These are phyloP conservation scores for Cotesia glomerata DNA, from an alignment of 1,140 invertebrate genomes.

Conservation along the genomic window DNA sequence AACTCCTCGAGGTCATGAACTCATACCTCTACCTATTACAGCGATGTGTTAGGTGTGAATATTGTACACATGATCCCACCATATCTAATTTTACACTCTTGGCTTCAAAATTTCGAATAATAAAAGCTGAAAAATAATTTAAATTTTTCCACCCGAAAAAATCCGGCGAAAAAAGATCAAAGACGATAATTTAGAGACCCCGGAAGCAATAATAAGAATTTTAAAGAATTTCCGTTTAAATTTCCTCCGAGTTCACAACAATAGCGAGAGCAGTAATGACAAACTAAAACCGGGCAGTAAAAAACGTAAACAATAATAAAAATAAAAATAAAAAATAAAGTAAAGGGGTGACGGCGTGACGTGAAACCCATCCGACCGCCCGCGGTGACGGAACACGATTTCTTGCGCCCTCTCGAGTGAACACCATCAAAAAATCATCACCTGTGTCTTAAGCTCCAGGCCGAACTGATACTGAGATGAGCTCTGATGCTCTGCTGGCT, in stretches of 20 bases:
- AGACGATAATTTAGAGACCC: constrained; percentile 46
- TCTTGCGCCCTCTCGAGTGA: neutral
- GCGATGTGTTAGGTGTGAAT: neutral
- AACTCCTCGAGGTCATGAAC: constrained; percentile 32
- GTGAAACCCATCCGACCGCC: constrained; percentile 3
- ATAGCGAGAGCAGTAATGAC: neutral
- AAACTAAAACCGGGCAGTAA: neutral
- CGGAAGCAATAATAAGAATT: constrained; percentile 48
- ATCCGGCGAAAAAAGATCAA: constrained; percentile 32
- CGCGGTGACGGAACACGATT: constrained; percentile 10
- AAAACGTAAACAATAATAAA: neutral
- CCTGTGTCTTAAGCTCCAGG: constrained; percentile 3
- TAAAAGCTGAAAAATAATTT: too few species aligned
- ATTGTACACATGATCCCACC: neutral
- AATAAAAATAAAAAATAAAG: neutral
- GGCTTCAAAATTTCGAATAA: too few species aligned
- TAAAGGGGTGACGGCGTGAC: neutral
- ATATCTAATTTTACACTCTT: too few species aligned
- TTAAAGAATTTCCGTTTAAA: constrained; percentile 37
- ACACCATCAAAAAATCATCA: constrained; percentile 24
- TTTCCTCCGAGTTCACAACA: constrained; percentile 22
- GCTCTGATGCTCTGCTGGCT: neutral
- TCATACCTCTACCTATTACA: constrained; percentile 26
- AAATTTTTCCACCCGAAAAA: neutral
- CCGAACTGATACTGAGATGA: neutral